phyloP scores from a whole-genome alignment of 1,140 invertebrate species.

The Condylostylus longicornis region DNA sequence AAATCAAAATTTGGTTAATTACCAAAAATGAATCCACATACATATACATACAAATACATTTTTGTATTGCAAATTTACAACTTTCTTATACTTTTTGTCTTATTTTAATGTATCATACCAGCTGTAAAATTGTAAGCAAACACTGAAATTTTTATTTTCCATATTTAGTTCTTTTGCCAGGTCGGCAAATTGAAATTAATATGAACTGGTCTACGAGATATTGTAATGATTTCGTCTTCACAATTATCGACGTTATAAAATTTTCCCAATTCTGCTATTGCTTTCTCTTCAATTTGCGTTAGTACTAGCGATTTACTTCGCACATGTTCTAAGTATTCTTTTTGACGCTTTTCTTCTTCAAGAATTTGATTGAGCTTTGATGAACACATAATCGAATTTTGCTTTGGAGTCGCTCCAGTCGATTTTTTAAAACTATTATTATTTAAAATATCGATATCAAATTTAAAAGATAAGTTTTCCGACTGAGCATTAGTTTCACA shows the following conservation, averaged over 20 bases:
- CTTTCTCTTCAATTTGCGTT: conserved; percentile 52
- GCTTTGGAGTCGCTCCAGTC: neutral
- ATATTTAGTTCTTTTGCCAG: conserved; percentile 18
- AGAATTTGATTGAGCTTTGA: conserved; percentile 36
- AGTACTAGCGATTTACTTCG: conserved; percentile 39
- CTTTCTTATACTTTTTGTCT: too few species aligned
- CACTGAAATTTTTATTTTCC: too few species aligned
- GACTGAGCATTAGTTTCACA: too few species aligned
- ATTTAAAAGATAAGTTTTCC: too few species aligned
- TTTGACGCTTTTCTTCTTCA: conserved; percentile 36
- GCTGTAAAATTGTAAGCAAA: too few species aligned
- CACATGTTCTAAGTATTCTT: conserved; percentile 36
- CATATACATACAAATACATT: too few species aligned
- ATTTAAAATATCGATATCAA: too few species aligned
- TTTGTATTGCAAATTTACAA: too few species aligned
- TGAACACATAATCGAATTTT: conserved; percentile 1
- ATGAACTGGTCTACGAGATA: conserved; percentile 32
- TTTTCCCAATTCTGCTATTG: conserved; percentile 44
- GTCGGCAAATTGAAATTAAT: conserved; percentile 27
- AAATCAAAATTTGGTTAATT: too few species aligned
- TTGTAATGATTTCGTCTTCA: conserved; percentile 43
- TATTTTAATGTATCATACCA: too few species aligned
- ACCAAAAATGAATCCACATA: too few species aligned
- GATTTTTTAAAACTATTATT: neutral
- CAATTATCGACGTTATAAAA: conserved; percentile 43